phyloP scores from a whole-genome alignment of 2,113 vertebrate genomes.

The Gallinago paraguaiae region DNA sequence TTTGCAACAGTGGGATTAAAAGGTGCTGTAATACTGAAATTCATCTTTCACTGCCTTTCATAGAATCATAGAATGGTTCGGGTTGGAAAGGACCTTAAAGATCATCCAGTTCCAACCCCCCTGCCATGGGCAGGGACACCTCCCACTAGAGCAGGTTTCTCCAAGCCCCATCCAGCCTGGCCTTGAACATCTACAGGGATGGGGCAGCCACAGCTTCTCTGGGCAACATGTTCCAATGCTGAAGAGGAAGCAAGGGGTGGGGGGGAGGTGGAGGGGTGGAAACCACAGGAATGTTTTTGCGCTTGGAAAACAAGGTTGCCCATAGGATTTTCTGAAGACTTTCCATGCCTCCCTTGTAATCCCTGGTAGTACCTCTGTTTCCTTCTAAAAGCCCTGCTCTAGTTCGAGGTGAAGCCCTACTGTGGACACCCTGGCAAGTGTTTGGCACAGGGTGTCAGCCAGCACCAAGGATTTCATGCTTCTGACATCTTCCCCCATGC shows the following conservation, averaged over 20 bases:
- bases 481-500: background rate
- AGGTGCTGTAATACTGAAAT: background rate
- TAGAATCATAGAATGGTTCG: too few species aligned
- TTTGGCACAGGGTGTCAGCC: background rate
- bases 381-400: background rate
- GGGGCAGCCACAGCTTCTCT: too few species aligned
- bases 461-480: background rate
- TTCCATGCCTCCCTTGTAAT: background rate
- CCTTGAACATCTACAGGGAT: too few species aligned
- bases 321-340: background rate
- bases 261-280: too few species aligned
- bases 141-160: too few species aligned
- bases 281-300: background rate
- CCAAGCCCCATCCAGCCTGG: too few species aligned
- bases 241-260: background rate
- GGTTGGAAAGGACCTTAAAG: too few species aligned
- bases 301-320: background rate
- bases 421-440: accelerated
- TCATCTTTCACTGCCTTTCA: too few species aligned
- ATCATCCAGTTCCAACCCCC: too few species aligned
- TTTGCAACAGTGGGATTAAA: background rate
- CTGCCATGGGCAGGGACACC: too few species aligned
- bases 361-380: background rate
- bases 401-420: background rate
- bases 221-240: too few species aligned